Percentiles rank a stretch among this genome's conserved stretches.
phyloP scores from a whole-genome alignment of 2,797 vertebrate genomes.

The Gallinago nigripennis region DNA sequence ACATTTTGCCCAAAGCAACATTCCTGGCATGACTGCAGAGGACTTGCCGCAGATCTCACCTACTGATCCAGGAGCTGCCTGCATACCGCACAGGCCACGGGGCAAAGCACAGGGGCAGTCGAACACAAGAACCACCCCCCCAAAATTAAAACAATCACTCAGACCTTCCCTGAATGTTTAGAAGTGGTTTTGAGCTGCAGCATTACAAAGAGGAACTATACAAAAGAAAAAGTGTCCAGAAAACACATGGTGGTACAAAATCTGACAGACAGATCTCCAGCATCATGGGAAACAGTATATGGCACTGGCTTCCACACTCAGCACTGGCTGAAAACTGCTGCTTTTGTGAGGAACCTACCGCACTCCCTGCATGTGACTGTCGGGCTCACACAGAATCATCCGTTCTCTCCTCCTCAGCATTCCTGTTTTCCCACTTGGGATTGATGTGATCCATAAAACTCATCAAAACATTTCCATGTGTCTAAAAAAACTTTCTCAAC shows the following conservation, averaged over 20 bases:
- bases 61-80: neutral
- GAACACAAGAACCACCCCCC: accelerated
- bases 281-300: neutral
- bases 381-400: neutral
- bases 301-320: neutral
- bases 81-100: neutral
- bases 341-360: neutral
- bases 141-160: neutral
- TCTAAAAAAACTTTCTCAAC: neutral
- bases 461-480: neutral
- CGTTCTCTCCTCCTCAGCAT: neutral
- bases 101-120: accelerated
- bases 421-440: neutral
- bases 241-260: neutral
- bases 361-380: accelerated
- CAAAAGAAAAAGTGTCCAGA: neutral
- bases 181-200: neutral
- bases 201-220: neutral
- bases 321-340: neutral
- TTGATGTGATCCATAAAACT: neutral
- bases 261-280: accelerated
- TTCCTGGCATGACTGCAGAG: conserved; percentile 35
- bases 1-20: conserved; percentile 19
- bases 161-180: neutral
- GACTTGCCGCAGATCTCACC: neutral